Evolutionary conservation across 1,140 invertebrate genomes (phyloP).

Genomic region (Thalassaphorura encarpata): DNA sequence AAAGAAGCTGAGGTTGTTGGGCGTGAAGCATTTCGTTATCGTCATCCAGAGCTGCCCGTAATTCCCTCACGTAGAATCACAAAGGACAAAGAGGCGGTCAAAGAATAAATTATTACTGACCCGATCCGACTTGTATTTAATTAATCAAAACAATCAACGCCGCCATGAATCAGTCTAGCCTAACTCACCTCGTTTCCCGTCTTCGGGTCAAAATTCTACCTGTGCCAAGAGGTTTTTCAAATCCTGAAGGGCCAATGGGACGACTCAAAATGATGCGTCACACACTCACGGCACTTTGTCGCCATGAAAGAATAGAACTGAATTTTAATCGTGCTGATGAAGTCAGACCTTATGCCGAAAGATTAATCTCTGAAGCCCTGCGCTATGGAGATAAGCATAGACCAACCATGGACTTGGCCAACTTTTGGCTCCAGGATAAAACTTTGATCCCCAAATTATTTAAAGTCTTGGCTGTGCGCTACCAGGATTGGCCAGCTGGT

Average conservation of each 20-base stretch:
- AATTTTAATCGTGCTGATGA: conserved; percentile 65
- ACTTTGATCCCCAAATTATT: conserved; percentile 84
- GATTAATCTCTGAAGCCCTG: conserved; percentile 77
- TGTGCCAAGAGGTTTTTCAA: conserved; percentile 49
- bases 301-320: conserved; percentile 80
- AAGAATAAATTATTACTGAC: too few species aligned
- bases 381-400: conserved; percentile 70
- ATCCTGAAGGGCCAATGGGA: conserved; percentile 57
- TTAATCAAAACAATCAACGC: too few species aligned
- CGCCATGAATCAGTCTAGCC: conserved; percentile 69
- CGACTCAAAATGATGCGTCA: conserved; percentile 63
- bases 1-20: not conserved
- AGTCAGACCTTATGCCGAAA: conserved; percentile 76
- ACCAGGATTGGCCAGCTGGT: conserved; percentile 49
- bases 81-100: too few species aligned
- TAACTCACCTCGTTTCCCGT: conserved; percentile 59
- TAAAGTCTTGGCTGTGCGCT: conserved; percentile 79
- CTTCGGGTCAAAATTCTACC: conserved; percentile 53
- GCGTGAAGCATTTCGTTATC: not conserved
- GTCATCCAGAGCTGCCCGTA: conserved; percentile 4
- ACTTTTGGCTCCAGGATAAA: conserved; percentile 81
- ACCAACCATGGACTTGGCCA: conserved; percentile 77
- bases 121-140: too few species aligned
- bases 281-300: conserved; percentile 72
- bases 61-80: too few species aligned